Evolutionary conservation across 2,113 vertebrate species (phyloP).

Genomic region (Stigmatopora argus): DNA sequence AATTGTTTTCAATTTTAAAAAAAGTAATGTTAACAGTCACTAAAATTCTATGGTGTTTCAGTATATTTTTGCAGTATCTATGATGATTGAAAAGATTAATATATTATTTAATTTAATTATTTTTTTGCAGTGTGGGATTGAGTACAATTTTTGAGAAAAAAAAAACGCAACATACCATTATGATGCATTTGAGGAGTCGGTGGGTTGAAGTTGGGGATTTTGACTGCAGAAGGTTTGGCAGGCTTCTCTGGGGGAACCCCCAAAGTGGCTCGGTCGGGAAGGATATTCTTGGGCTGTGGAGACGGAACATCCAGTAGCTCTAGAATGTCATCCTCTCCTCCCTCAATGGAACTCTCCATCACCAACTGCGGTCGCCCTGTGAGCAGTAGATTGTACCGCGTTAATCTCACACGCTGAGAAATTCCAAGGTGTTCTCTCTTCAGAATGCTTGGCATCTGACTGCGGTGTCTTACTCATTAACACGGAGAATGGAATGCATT

Average conservation of each 20-base stretch:
- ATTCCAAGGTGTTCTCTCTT: neutral
- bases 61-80: too few species aligned
- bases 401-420: neutral
- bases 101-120: too few species aligned
- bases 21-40: too few species aligned
- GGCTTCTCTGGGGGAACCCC: conserved; percentile 70
- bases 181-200: conserved; percentile 7
- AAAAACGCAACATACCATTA: conserved; percentile 13
- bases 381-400: neutral
- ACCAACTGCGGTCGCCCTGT: conserved; percentile 38
- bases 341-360: conserved; percentile 29
- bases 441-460: neutral
- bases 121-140: too few species aligned
- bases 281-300: conserved; percentile 57
- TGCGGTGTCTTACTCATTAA: neutral
- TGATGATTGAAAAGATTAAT: too few species aligned
- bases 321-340: conserved; percentile 18
- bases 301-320: conserved; percentile 39
- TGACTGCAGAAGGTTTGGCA: conserved; percentile 42
- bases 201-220: conserved; percentile 38
- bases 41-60: too few species aligned
- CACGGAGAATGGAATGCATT: neutral
- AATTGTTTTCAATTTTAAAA: too few species aligned
- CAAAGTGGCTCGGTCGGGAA: conserved; percentile 50
- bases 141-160: too few species aligned